These are phyloP conservation scores for Struthidea cinerea DNA, from an alignment of 2,113 vertebrate species.

Conservation along the genomic window DNA sequence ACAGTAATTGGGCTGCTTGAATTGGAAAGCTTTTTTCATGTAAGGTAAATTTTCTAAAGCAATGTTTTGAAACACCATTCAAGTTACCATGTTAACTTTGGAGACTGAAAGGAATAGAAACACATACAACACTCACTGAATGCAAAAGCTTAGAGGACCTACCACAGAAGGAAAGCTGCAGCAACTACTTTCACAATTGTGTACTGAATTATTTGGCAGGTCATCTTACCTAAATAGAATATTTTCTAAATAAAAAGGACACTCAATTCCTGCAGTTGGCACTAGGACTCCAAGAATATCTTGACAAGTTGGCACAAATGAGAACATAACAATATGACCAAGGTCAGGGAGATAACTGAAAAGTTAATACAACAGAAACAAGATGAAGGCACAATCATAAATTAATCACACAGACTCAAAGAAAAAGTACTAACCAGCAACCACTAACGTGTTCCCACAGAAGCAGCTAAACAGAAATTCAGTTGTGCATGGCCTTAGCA, in stretches of 20 bases:
- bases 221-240: slow-evolving; percentile 77
- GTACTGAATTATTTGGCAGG: background rate
- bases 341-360: slow-evolving; percentile 80
- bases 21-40: background rate
- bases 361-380: background rate
- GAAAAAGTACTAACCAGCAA: background rate
- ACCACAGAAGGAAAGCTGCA: background rate
- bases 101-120: background rate
- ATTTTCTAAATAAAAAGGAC: slow-evolving; percentile 79
- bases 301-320: slow-evolving; percentile 76
- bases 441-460: background rate
- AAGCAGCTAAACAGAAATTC: background rate
- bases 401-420: background rate
- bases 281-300: slow-evolving; percentile 81
- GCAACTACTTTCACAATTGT: background rate
- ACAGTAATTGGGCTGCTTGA: background rate
- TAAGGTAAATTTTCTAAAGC: background rate
- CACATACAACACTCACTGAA: background rate
- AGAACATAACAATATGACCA: slow-evolving; percentile 67
- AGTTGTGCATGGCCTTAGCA: background rate
- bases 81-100: background rate
- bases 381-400: background rate
- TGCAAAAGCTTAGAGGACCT: background rate
- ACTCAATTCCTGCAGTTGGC: slow-evolving; percentile 82
- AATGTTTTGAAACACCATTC: background rate